Base-by-base conservation (phyloP, 2,113 vertebrate genomes). In the Scomber colias region DNA sequence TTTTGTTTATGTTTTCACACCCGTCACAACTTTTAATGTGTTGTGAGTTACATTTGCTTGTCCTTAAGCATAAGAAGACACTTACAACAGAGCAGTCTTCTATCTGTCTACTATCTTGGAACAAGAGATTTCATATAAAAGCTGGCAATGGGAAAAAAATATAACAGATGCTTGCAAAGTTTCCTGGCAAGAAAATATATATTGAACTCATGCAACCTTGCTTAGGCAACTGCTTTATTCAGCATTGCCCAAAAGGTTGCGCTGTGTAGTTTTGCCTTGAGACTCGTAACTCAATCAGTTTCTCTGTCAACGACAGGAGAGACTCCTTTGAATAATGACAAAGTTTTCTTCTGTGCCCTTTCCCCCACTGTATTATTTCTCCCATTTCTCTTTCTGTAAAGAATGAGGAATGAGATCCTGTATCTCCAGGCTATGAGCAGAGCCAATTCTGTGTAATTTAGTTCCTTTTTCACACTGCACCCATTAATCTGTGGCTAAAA, bases 401-500 rank as follows among this genome's bases (percentile, higher is more conserved):
- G 24, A 27, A 27, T 27, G 24, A 27, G 24, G 24, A 27, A 27
- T 3, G 24, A 15, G 62, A 35, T 45, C 66, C n/a, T 63, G 21
- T 75, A 50, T 67, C 81, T 88, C 21, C 51, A 74, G 69, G 78
- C 65, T 17, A 48, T 27, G 46, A 62, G 57, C 13, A 50, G 30
- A 40, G 79, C 44, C 68, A 78, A 50, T 57, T 63, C 17, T 59
- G 0, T 70, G 48, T 63, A 50, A 77, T 79, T 76, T 56, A 65
- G 4, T 60, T 56, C 48, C 3, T 40, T 56, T 75, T 70, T 74
- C 66, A 67, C 49, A 71, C 55, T 35, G 24, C 14, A 56, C n/a
- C 64, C 45, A 48, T 66, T 81, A 77, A 81, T 84, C 30, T 89
- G 56, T 31, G 54, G 30, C 27, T 70, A 50, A 72, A 83, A 72